These are phyloP conservation scores for Himalopsyche phryganea DNA, from an alignment of 1,140 invertebrate genomes.

Conservation along the genomic window DNA sequence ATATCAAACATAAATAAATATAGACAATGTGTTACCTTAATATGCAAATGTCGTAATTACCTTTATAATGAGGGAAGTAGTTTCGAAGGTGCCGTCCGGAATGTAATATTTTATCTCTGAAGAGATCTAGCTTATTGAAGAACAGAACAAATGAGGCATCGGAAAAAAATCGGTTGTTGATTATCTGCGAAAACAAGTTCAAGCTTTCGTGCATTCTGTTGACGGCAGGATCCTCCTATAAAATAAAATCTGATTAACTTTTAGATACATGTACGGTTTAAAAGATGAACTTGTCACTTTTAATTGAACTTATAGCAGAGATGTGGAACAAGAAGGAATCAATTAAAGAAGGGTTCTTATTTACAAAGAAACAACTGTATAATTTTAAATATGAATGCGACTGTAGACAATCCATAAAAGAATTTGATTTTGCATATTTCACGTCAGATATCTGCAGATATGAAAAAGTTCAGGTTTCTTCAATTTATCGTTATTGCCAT, in stretches of 20 bases:
- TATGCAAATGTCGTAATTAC: slow-evolving; percentile 33
- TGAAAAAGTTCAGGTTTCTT: too few species aligned
- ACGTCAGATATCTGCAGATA: too few species aligned
- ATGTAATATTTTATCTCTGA: slow-evolving; percentile 64
- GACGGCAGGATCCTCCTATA: slow-evolving; percentile 59
- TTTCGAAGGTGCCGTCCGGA: slow-evolving; percentile 58
- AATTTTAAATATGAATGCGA: too few species aligned
- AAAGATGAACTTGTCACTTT: neutral
- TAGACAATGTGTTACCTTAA: neutral
- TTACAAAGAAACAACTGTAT: too few species aligned
- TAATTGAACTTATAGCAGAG: neutral
- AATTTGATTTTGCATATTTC: too few species aligned
- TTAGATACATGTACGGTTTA: slow-evolving; percentile 16
- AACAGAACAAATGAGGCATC: slow-evolving; percentile 66
- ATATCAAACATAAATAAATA: neutral
- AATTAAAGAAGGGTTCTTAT: slow-evolving; percentile 7
- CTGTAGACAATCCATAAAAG: too few species aligned
- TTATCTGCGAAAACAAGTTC: slow-evolving; percentile 62
- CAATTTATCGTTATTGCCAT: too few species aligned
- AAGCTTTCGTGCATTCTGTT: slow-evolving; percentile 66
- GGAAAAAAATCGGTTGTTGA: slow-evolving; percentile 63
- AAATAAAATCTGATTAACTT: too few species aligned
- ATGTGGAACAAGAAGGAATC: neutral
- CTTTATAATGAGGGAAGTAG: slow-evolving; percentile 60
- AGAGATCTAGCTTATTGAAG: slow-evolving; percentile 69